Conservation (phyloP, 2,797 vertebrate species). For the Menidia menidia region DNA sequence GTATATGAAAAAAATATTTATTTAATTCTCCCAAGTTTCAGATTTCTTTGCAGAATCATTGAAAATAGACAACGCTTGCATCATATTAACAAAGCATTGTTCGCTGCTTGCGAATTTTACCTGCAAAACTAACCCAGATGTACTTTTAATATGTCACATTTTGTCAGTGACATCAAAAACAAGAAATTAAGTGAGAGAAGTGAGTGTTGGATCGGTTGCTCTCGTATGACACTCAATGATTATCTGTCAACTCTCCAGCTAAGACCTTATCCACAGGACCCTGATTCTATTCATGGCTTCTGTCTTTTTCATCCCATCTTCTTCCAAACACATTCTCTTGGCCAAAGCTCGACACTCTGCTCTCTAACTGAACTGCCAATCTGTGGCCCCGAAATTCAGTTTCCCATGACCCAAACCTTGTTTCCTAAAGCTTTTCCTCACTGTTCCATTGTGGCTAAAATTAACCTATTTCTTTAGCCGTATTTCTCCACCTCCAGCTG, state of each 20-base stretch:
- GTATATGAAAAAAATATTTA: constrained; percentile 30
- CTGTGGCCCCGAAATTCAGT: constrained; percentile 52
- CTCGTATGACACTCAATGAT: constrained; percentile 67
- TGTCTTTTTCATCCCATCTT: constrained; percentile 44
- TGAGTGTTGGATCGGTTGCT: constrained; percentile 44
- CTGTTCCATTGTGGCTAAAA: constrained; percentile 64
- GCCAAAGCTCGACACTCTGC: constrained; percentile 23
- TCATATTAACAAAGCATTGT: constrained; percentile 13
- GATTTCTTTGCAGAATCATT: constrained; percentile 15
- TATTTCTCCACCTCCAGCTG: constrained; percentile 29
- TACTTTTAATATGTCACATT: constrained; percentile 42
- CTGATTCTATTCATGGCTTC: constrained; percentile 72
- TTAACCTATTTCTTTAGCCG: constrained; percentile 51
- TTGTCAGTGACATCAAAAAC: constrained; percentile 35
- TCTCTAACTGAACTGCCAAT: constrained; percentile 68
- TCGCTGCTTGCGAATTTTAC: constrained; percentile 33
- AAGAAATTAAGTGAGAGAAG: constrained; percentile 36
- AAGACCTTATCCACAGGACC: constrained; percentile 63
- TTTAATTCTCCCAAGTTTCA: constrained; percentile 25
- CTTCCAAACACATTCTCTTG: constrained; percentile 22
- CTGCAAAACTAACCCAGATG: constrained; percentile 28
- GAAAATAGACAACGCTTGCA: background rate
- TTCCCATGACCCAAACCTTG: constrained; percentile 61
- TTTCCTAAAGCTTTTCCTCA: constrained; percentile 65
- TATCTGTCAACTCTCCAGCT: constrained; percentile 65